Conservation (phyloP, 2,797 vertebrate species). For the Falco cherrug region DNA sequence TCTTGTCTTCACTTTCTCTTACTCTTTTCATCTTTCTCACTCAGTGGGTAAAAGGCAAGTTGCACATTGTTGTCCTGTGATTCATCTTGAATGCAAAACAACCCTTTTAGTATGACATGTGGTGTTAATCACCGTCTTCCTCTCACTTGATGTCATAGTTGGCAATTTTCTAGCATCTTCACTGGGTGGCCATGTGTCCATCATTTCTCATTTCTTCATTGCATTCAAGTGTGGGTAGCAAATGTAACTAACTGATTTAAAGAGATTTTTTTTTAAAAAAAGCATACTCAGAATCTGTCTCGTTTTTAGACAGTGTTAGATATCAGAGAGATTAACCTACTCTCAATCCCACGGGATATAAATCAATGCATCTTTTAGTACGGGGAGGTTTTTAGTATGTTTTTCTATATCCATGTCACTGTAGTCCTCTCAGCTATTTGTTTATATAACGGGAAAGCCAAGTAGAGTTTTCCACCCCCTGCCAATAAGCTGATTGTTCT, state of each 20-base stretch:
- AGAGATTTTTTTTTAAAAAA: background rate
- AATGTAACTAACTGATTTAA: background rate
- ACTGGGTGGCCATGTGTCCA: background rate
- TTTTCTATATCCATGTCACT: background rate
- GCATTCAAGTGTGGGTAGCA: background rate
- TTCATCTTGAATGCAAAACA: slow-evolving; percentile 13
- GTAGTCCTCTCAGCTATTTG: background rate
- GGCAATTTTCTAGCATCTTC: slow-evolving; percentile 12
- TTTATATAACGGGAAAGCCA: slow-evolving; percentile 20
- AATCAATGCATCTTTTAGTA: background rate
- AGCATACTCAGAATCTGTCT: background rate
- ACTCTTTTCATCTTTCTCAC: background rate
- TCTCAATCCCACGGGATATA: background rate
- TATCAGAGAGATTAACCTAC: background rate
- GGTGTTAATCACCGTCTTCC: slow-evolving; percentile 31
- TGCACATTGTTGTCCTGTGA: background rate
- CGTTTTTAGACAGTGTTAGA: background rate
- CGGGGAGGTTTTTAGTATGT: fast-evolving
- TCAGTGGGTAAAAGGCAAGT: background rate
- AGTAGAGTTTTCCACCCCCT: slow-evolving; percentile 22
- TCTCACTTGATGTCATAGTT: background rate
- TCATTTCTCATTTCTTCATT: background rate
- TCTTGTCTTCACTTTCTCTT: background rate
- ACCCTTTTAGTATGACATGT: slow-evolving; percentile 5
- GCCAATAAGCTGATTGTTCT: slow-evolving; percentile 38